Percentiles rank a stretch among this genome's conserved stretches.
Evolutionary conservation across 2,113 vertebrate genomes (phyloP).

Genomic region (Nanger granti): DNA sequence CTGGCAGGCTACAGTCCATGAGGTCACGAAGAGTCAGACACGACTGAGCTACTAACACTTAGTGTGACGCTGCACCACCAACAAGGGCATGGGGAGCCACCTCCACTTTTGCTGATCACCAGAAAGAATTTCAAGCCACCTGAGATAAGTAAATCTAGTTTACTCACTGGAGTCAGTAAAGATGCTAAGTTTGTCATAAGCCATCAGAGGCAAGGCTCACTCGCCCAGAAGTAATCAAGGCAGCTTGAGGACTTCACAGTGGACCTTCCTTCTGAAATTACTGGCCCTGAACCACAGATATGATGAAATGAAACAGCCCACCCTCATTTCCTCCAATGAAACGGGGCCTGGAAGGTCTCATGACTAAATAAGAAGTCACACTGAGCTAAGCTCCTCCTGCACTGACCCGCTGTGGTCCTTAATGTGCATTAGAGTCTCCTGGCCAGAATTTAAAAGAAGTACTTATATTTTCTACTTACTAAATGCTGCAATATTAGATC

Average conservation of each 20-base stretch:
- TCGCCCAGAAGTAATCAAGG: neutral
- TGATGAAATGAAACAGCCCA: accelerated
- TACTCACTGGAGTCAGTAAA: neutral
- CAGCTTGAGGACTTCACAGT: neutral
- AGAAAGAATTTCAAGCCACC: neutral
- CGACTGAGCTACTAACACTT: neutral
- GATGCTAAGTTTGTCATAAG: accelerated
- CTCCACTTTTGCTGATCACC: neutral
- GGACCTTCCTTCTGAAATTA: neutral
- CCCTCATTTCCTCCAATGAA: neutral
- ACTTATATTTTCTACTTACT: neutral
- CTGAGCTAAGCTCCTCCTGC: neutral
- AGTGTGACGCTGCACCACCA: neutral
- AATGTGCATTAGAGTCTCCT: accelerated
- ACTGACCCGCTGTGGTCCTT: accelerated
- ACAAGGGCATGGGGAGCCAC: neutral
- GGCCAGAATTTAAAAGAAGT: neutral
- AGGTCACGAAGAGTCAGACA: neutral
- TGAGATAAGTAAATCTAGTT: neutral
- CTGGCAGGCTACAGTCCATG: neutral
- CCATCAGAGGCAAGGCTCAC: neutral
- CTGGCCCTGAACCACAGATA: neutral
- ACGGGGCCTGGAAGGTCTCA: accelerated
- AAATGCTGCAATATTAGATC: neutral
- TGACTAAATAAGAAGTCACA: neutral